phyloP scores from a whole-genome alignment of 2,797 vertebrate species.

The Eutrigla gurnardus region DNA sequence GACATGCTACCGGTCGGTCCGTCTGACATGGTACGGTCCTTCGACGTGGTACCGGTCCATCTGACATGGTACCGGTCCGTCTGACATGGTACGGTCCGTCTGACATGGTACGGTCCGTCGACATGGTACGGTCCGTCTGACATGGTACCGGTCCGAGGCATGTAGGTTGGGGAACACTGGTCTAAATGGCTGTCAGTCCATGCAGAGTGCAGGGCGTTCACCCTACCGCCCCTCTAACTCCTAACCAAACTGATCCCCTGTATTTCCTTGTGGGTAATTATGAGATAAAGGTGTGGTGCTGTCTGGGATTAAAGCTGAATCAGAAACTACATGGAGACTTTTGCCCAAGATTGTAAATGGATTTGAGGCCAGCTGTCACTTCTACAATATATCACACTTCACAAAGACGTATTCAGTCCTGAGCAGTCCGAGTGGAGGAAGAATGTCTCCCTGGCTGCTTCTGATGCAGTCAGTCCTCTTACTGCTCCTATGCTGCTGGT shows the following conservation, averaged over 20 bases:
- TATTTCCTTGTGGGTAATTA: conserved; percentile 72
- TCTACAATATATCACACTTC: conserved; percentile 47
- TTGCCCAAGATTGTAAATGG: conserved; percentile 69
- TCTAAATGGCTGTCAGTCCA: conserved; percentile 55
- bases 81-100: too few species aligned
- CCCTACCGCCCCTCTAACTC: conserved; percentile 51
- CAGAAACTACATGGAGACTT: conserved; percentile 63
- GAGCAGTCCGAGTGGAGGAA: conserved; percentile 38
- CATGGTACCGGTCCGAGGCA: too few species aligned
- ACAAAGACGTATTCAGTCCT: conserved; percentile 57
- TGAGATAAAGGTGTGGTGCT: conserved; percentile 70
- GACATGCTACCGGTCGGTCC: too few species aligned
- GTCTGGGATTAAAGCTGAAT: conserved; percentile 64
- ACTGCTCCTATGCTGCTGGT: conserved; percentile 60
- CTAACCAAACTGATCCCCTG: conserved; percentile 54
- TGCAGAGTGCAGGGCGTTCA: conserved; percentile 46
- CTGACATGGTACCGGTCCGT: too few species aligned
- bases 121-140: too few species aligned
- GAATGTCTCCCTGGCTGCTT: conserved; percentile 55
- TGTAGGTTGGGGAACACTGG: too few species aligned
- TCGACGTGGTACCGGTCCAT: too few species aligned
- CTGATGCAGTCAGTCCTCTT: conserved; percentile 65
- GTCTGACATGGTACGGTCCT: too few species aligned
- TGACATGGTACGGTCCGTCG: too few species aligned
- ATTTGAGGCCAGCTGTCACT: conserved; percentile 65